These are phyloP conservation scores for Philaethria dido DNA, from an alignment of 2,888 invertebrate species.

Conservation along the genomic window DNA sequence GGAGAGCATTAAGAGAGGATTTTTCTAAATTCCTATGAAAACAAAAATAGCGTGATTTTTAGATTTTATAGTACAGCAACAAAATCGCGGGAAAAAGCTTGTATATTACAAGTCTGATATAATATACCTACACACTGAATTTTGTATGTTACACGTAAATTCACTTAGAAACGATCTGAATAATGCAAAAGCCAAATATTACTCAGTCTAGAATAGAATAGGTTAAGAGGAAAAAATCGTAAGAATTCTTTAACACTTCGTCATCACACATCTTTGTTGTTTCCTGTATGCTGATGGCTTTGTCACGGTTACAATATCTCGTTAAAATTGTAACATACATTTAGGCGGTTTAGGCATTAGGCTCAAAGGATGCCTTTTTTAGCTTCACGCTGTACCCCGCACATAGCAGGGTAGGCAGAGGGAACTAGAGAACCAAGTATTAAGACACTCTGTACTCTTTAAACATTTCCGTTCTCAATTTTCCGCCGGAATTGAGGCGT, in stretches of 20 bases:
- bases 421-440: no score
- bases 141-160: slow-evolving; percentile 6
- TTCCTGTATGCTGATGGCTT: slow-evolving; percentile 7
- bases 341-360: neutral
- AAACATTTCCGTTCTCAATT: no score
- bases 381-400: no score
- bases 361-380: no score
- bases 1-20: no score
- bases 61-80: no score
- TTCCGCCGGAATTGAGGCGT: no score
- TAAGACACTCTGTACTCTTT: no score
- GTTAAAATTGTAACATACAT: neutral
- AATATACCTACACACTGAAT: neutral
- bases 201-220: slow-evolving; percentile 14
- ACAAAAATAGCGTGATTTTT: no score
- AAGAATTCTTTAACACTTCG: slow-evolving; percentile 13
- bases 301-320: neutral
- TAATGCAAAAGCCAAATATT: slow-evolving; percentile 19
- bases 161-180: slow-evolving; percentile 6
- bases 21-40: no score
- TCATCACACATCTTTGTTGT: slow-evolving; percentile 16
- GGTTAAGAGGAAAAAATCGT: slow-evolving; percentile 18
- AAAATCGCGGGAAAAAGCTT: no score
- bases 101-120: neutral
- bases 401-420: no score